phyloP scores from a whole-genome alignment of 1,140 invertebrate genomes.

The Stegodyphus dumicola region DNA sequence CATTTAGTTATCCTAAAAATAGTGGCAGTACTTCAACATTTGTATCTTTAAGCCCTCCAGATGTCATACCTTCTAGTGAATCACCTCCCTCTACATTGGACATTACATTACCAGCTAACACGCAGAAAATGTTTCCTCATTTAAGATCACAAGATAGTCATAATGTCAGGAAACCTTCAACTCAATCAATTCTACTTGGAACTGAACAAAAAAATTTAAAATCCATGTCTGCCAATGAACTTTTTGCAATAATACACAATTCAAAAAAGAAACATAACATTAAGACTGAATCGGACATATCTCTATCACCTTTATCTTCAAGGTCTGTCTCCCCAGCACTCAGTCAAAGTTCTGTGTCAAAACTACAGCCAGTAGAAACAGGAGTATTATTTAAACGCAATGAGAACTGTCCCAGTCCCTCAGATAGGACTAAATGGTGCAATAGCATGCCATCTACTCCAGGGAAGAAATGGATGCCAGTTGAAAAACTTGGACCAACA shows the following conservation, averaged over 20 bases:
- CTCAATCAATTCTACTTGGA: background rate
- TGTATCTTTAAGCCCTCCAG: slow-evolving; percentile 35
- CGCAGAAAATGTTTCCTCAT: background rate
- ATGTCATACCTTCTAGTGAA: slow-evolving; percentile 43
- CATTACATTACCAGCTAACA: slow-evolving; percentile 17
- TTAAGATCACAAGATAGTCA: background rate
- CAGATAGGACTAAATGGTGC: slow-evolving; percentile 8
- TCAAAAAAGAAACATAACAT: slow-evolving; percentile 65
- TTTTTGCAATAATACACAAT: slow-evolving; percentile 64
- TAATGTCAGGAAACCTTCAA: background rate
- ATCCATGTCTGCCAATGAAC: slow-evolving; percentile 63
- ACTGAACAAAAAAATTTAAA: background rate
- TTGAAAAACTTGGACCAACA: slow-evolving; percentile 69
- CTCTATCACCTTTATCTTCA: slow-evolving; percentile 60
- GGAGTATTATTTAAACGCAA: slow-evolving; percentile 11
- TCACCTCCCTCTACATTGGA: slow-evolving; percentile 52
- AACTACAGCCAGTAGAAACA: slow-evolving; percentile 32
- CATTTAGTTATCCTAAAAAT: background rate
- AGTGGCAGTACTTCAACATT: background rate
- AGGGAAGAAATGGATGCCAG: slow-evolving; percentile 70
- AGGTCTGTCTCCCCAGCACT: slow-evolving; percentile 50
- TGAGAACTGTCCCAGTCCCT: background rate
- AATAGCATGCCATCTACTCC: slow-evolving; percentile 47
- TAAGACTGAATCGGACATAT: slow-evolving; percentile 62
- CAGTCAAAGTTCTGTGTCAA: slow-evolving; percentile 24